phyloP scores from a whole-genome alignment of 1,140 invertebrate genomes.

The Drosophila albomicans region DNA sequence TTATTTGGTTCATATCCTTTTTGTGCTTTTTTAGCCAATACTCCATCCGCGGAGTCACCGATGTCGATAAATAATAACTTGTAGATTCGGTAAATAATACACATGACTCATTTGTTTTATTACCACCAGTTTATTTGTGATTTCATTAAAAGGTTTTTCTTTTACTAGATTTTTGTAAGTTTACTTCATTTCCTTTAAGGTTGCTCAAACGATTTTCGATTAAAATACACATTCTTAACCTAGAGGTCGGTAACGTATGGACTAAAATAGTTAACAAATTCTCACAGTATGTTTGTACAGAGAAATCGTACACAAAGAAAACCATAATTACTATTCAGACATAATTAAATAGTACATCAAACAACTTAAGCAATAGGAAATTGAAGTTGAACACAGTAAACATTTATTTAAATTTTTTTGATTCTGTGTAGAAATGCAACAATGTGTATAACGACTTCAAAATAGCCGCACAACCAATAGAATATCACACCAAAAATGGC shows the following conservation, averaged over 20 bases:
- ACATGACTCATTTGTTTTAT: conserved; percentile 33
- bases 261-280: conserved; percentile 82
- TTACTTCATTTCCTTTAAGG: conserved; percentile 80
- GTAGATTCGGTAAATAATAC: conserved; percentile 1
- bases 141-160: conserved; percentile 43
- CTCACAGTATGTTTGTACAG: conserved; percentile 66
- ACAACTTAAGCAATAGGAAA: conserved; percentile 73
- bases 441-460: conserved; percentile 77
- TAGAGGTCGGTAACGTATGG: conserved; percentile 80
- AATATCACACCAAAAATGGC: conserved; percentile 84
- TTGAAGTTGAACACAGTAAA: conserved; percentile 62
- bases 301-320: conserved; percentile 64
- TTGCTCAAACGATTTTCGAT: conserved; percentile 80
- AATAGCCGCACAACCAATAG: conserved; percentile 82
- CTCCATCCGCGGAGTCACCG: neutral
- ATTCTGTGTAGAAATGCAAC: conserved; percentile 75
- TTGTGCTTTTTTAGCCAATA: conserved; percentile 41
- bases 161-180: conserved; percentile 69
- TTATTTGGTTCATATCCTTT: conserved; percentile 30
- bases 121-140: conserved; percentile 71
- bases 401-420: conserved; percentile 42
- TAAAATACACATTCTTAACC: conserved; percentile 80
- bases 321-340: conserved; percentile 45
- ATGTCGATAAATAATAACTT: neutral
- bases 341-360: conserved; percentile 37